Percentiles rank a stretch among this genome's conserved stretches.
Conservation (phyloP, 2,113 vertebrate genomes). For the Corynorhinus townsendii region DNA sequence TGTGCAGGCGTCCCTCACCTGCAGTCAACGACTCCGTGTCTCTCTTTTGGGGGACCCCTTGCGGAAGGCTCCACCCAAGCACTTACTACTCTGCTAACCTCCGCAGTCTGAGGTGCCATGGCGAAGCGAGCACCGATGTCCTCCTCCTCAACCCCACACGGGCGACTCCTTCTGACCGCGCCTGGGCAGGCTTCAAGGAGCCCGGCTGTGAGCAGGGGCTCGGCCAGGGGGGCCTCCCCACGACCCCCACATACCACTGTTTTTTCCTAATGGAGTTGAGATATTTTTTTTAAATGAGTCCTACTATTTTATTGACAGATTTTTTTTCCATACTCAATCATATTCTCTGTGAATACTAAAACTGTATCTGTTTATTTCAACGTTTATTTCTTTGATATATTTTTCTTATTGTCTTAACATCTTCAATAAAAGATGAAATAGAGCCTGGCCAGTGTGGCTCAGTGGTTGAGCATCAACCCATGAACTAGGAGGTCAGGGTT, state of each 20-base stretch:
- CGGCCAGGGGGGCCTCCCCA: too few relatives aligned
- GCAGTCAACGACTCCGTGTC: neutral
- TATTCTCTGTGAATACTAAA: neutral
- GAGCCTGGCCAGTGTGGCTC: too few relatives aligned
- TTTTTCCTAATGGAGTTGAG: neutral
- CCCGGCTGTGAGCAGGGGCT: too few relatives aligned
- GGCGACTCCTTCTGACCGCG: neutral
- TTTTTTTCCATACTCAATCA: neutral
- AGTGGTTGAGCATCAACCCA: too few relatives aligned
- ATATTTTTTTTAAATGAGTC: too few relatives aligned
- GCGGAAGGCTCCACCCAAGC: neutral
- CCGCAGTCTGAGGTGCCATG: neutral
- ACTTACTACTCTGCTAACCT: rapidly evolving
- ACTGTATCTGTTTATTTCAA: neutral
- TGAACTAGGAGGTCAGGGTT: too few relatives aligned
- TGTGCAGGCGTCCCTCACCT: neutral
- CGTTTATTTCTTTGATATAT: neutral
- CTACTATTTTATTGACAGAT: neutral
- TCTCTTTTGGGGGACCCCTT: neutral
- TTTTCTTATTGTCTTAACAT: neutral
- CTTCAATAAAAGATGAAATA: neutral
- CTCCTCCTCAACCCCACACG: neutral
- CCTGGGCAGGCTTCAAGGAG: too few relatives aligned
- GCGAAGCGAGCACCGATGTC: too few relatives aligned
- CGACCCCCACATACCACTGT: too few relatives aligned